Evolutionary conservation across 2,113 vertebrate species (phyloP).

Genomic region (Polypterus senegalus): DNA sequence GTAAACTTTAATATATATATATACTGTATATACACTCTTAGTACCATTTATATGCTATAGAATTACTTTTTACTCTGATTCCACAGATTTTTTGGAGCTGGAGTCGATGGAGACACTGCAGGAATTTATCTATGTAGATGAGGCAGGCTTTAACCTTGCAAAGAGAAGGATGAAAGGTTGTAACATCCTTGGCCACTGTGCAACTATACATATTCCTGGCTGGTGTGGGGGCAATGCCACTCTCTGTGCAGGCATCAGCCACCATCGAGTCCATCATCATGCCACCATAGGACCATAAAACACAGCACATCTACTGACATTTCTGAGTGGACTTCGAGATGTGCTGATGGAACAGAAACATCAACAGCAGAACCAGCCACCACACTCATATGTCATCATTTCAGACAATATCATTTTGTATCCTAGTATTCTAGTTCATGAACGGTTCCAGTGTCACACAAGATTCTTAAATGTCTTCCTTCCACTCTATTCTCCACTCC

Average conservation of each 20-base stretch:
- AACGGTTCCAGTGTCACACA: slow-evolving; percentile 3
- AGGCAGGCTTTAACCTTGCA: slow-evolving; percentile 6
- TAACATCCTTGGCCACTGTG: slow-evolving; percentile 11
- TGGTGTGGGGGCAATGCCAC: slow-evolving; percentile 2
- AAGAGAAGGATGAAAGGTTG: slow-evolving; percentile 8
- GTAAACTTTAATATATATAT: neutral
- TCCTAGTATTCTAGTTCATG: neutral
- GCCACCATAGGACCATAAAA: neutral
- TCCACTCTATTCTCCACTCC: slow-evolving; percentile 6
- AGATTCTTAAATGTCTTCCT: neutral
- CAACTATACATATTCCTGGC: slow-evolving; percentile 3
- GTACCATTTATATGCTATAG: neutral
- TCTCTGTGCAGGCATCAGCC: neutral
- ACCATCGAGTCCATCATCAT: neutral
- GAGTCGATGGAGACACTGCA: neutral
- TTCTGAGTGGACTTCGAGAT: neutral
- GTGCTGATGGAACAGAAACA: neutral
- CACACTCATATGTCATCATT: neutral
- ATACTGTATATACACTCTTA: neutral
- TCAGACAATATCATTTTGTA: slow-evolving; percentile 10
- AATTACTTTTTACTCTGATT: slow-evolving; percentile 5
- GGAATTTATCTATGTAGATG: slow-evolving; percentile 6
- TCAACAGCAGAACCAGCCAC: neutral
- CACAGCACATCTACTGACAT: slow-evolving; percentile 7
- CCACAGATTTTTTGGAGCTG: slow-evolving; percentile 3